These are phyloP conservation scores for Apodemia duryi DNA, from an alignment of 2,888 invertebrate species.

Conservation along the genomic window DNA sequence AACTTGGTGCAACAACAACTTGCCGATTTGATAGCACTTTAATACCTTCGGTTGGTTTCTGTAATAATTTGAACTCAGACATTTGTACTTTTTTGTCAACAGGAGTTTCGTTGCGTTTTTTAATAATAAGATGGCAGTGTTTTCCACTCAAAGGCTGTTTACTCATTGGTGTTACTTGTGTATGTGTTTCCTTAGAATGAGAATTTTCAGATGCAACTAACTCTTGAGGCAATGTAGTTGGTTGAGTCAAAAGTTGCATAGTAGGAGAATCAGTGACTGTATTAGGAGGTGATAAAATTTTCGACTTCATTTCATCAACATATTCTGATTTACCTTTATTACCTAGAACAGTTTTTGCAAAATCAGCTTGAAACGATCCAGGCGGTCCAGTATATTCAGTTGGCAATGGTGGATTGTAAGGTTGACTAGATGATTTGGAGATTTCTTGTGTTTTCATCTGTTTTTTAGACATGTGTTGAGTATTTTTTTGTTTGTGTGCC, in stretches of 20 bases:
- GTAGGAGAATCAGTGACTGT: slow-evolving; percentile 60
- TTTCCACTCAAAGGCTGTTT: slow-evolving; percentile 51
- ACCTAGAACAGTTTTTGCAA: slow-evolving; percentile 64
- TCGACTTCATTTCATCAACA: slow-evolving; percentile 55
- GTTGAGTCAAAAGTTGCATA: slow-evolving; percentile 62
- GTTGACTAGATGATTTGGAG: slow-evolving; percentile 50
- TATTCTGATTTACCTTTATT: slow-evolving; percentile 57
- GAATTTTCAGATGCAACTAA: slow-evolving; percentile 49
- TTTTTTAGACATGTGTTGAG: slow-evolving; percentile 39
- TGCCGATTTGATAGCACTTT: slow-evolving; percentile 67
- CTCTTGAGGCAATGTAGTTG: slow-evolving; percentile 58
- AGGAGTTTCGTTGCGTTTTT: slow-evolving; percentile 52
- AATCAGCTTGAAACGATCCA: slow-evolving; percentile 69
- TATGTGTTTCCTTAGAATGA: slow-evolving; percentile 56
- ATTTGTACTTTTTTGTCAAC: slow-evolving; percentile 60
- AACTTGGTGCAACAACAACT: slow-evolving; percentile 57
- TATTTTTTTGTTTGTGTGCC: slow-evolving; percentile 43
- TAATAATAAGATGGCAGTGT: slow-evolving; percentile 64
- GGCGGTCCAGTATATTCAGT: slow-evolving; percentile 61
- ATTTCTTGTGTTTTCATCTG: slow-evolving; percentile 57
- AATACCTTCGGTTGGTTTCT: slow-evolving; percentile 59
- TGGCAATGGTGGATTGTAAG: slow-evolving; percentile 51
- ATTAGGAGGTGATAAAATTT: slow-evolving; percentile 51
- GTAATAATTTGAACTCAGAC: slow-evolving; percentile 64
- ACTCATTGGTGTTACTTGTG: slow-evolving; percentile 48